Percentiles rank a stretch among this genome's conserved stretches.
These are phyloP conservation scores for Cerceris rybyensis DNA, from an alignment of 2,888 invertebrate species.

Conservation along the genomic window DNA sequence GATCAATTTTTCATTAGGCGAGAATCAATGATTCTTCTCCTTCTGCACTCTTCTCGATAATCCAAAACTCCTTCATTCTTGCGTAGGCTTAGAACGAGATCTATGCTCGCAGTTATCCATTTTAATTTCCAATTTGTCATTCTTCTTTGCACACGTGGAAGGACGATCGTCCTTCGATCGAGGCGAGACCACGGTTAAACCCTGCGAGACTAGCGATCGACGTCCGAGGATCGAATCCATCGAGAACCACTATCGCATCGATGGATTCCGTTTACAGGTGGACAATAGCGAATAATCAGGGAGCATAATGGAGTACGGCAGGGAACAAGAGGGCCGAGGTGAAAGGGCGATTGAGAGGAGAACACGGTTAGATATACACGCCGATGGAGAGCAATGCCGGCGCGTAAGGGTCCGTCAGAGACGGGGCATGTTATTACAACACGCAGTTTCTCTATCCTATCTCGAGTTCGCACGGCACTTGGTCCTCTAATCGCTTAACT, in stretches of 20 bases:
- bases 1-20: too few species aligned
- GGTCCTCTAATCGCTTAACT: slow-evolving; percentile 54
- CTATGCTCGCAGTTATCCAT: too few species aligned
- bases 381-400: slow-evolving; percentile 18
- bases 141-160: too few species aligned
- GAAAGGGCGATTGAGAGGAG: slow-evolving; percentile 43
- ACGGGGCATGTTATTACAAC: slow-evolving; percentile 68
- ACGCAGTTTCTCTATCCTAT: slow-evolving; percentile 65
- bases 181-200: too few species aligned
- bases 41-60: too few species aligned
- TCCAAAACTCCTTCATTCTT: too few species aligned
- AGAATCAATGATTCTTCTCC: too few species aligned
- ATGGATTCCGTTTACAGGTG: slow-evolving; percentile 67
- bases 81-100: too few species aligned
- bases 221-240: background rate
- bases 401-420: slow-evolving; percentile 53
- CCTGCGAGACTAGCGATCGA: too few species aligned
- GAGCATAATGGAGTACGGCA: slow-evolving; percentile 67
- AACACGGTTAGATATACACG: slow-evolving; percentile 46
- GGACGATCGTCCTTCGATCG: too few species aligned
- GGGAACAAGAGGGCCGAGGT: slow-evolving; percentile 37
- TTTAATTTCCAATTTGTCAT: too few species aligned
- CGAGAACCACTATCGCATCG: slow-evolving; percentile 2
- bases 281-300: slow-evolving; percentile 71
- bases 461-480: slow-evolving; percentile 65